Percentiles rank a stretch among this genome's conserved stretches.
Conservation (phyloP, 2,113 vertebrate species). For the Lagenorhynchus albirostris region DNA sequence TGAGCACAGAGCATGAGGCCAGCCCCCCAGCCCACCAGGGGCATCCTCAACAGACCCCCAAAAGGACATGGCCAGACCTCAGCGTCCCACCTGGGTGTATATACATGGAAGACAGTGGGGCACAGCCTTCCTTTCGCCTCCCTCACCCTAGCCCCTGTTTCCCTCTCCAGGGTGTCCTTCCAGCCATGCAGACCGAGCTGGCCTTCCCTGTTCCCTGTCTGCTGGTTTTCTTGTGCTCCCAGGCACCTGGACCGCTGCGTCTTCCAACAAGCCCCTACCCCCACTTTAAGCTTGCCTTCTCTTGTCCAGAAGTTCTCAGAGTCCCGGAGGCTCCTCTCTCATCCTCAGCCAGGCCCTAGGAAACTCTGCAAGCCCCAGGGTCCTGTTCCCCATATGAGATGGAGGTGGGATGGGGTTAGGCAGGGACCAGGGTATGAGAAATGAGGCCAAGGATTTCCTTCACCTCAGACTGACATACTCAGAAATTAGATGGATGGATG, state of each 20-base stretch:
- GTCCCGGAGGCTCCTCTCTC: neutral
- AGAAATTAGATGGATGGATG: neutral
- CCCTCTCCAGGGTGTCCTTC: neutral
- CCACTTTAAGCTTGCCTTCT: neutral
- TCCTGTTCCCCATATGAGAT: neutral
- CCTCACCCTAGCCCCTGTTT: neutral
- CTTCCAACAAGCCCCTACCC: neutral
- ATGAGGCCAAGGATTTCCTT: neutral
- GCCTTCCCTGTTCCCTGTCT: neutral
- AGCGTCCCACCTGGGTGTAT: neutral
- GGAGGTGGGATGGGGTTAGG: neutral
- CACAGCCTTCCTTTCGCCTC: neutral
- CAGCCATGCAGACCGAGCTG: neutral
- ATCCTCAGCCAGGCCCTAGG: neutral
- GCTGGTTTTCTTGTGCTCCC: neutral
- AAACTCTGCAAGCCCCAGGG: neutral
- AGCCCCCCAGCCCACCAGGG: neutral
- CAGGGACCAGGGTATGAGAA: neutral
- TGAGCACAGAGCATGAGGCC: neutral
- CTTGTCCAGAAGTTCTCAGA: neutral
- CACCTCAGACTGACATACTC: neutral
- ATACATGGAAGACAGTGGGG: accelerated
- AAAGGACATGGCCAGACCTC: neutral
- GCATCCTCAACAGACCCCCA: neutral
- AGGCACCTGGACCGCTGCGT: neutral